Base-by-base conservation (phyloP, 2,797 vertebrate genomes). In the Coranthus polyacanthus region DNA sequence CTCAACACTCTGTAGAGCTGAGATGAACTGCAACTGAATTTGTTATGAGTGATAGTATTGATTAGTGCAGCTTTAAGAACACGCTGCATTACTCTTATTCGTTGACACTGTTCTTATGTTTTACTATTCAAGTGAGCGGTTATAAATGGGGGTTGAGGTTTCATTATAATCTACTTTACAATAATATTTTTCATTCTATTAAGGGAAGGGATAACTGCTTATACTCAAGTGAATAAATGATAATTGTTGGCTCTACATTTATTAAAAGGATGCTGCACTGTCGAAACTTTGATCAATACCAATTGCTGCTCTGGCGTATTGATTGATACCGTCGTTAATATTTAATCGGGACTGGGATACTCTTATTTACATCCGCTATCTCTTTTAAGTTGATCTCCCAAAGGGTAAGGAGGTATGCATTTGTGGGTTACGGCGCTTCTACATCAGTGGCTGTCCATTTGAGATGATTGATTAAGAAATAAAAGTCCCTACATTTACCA, bases 401-500 rank as follows among this genome's bases (percentile, higher is more conserved):
- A 69, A 80, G 64, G 67, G 67, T 63, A 75, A 80, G 58, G 50
- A 75, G 53, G 34, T 55, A n/a, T 51, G 50, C n/a, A 29, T 43
- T 39, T 60, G 12, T 17, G 18, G 44, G 52, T 76, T 84, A 69
- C 43, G 67, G 60, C 53, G 61, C 49, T 24, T 67, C 51, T 56
- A 36, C 65, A 47, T 73, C 53, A 55, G 24, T 72, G 44, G 39
- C 29, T 73, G 62, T 75, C 72, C 54, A 79, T 84, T 84, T 80
- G 68, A 53, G 65, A 84, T 78, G 72, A 85, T 79, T 70, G 61
- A 69, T 81, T 66, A 70, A 82, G 71, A 43, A 72, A 87, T 82
- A 81, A 80, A 88, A 78, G 46, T 44, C 62, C 52, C 58, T 56
- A 37, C 61, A 63, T 88, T 81, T 56, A 74, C 74, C 53, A 54